Conservation (phyloP, 2,797 vertebrate species). For the Oryzias dopingdopingensis region DNA sequence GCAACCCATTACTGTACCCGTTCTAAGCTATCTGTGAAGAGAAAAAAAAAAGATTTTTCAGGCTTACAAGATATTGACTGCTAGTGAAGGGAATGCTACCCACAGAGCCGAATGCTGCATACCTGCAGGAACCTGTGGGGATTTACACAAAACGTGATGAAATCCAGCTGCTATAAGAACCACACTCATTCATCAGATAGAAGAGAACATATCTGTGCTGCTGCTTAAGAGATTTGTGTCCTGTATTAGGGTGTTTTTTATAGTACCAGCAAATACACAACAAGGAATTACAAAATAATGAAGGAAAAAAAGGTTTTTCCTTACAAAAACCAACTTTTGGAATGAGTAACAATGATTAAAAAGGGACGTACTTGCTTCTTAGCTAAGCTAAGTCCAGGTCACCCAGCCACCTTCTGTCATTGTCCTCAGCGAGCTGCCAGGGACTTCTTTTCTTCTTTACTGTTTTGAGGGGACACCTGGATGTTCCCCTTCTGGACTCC, state of each 20-base stretch:
- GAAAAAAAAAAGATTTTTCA: no score
- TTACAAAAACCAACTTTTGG: no score
- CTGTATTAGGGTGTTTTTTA: not conserved
- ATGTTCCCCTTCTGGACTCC: no score
- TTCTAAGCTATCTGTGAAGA: no score
- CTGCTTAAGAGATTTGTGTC: not conserved
- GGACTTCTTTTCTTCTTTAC: conserved; percentile 56
- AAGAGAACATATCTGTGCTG: conserved; percentile 1
- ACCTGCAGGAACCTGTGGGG: conserved; percentile 25
- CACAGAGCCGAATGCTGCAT: not conserved
- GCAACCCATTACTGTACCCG: no score
- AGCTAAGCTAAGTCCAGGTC: no score
- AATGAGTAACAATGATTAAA: no score
- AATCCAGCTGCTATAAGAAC: conserved; percentile 28
- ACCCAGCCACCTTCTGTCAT: not conserved
- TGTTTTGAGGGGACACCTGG: no score
- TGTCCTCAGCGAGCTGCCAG: conserved; percentile 18
- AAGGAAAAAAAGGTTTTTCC: not conserved
- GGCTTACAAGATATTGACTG: no score
- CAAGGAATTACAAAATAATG: not conserved
- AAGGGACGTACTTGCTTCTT: no score
- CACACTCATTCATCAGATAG: conserved; percentile 20
- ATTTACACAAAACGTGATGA: conserved; percentile 31
- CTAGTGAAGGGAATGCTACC: no score
- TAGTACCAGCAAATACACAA: no score